Base-by-base conservation (phyloP, 2,797 vertebrate genomes). In the Pseudomugil tenellus region DNA sequence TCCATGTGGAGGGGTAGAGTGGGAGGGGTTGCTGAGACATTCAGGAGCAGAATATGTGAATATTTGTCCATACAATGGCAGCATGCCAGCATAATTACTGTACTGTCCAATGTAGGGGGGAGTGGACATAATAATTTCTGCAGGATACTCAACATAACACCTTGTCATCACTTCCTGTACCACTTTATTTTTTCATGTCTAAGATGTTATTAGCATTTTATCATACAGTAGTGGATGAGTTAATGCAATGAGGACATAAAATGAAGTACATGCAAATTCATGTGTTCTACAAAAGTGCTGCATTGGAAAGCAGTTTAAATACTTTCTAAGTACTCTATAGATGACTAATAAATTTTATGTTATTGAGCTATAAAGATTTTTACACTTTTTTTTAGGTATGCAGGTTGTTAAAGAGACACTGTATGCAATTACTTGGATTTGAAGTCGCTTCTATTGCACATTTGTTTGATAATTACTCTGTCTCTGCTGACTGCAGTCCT, bases 401-500 rank as follows among this genome's bases (percentile, higher is more conserved):
- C 70, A 52, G 53, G 83, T 74, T 82, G 73, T 51, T 76, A 66
- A 74, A 79, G 62, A 73, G 76, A 70, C 51, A 28, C 52, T 62
- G 43, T 66, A 72, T 81, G 83, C 69, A 90, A 89, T 90, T 84
- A 88, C 54, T 68, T 88, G 43, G 83, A 75, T 83, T 84, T 77
- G 77, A 85, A 89, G 66, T 74, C 55, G 74, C 80, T 85, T 70
- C 74, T 58, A 89, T 83, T 89, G 70, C 76, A 67, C 89, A 89
- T 87, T 67, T 75, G 63, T 70, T 70, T 80, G 79, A 80, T 89
- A 90, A 93, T 92, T 84, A 88, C 69, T 73, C 72, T 46, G 54
- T 34, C 2, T 31, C 21, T 46, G 52, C 25, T 65, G 19, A 3
- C 51, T 9, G 26, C 61, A 56, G 43, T 67, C 74, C 58, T 65